Base-by-base conservation (phyloP, 1,140 invertebrate genomes). In the Drosophila suzukii region DNA sequence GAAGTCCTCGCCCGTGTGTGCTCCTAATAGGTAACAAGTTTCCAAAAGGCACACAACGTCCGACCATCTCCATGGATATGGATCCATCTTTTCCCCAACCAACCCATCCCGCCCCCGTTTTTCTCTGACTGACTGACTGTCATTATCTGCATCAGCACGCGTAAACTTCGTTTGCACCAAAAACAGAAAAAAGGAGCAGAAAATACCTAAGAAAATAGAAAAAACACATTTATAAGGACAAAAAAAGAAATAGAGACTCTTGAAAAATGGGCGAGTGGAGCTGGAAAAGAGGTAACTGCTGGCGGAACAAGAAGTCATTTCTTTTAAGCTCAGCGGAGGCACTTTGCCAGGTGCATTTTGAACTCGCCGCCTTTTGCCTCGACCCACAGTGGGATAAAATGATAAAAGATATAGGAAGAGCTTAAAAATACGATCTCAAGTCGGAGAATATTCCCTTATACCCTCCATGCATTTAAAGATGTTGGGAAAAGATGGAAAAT, bases 111-210 rank as follows among this genome's bases (percentile, higher is more conserved):
- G 46, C 66, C 63, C 67, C 60, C 54, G 75, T 63, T 58, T 58
- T 13, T 27, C 58, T 53, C 66, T 66, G 78, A 57, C 79, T 78
- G 70, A 71, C 83, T 75, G 75, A 79, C 83, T 82, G 78, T 76
- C 78, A 86, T 86, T 86, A 86, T 75, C 67, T 86, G 75, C 82
- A 82, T 86, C 83, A 88, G 83, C 79, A 86, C 83, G 83, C 83
- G 84, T 83, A 88, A 86, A 86, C 83, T 86, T 86, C 83, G 84
- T 88, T 83, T 83, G 67, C 75, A 89, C 75, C 59, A 55, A 75
- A 70, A 75, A 68, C 53, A 55, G 32, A 39, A 38, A 44, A 68
- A 41, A 32, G 46, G 1, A 30, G 27, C 27, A 46, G 32, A 24
- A 34, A 59, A 30, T n/a, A 51, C 27, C 13, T 34, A 70, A 32